Evolutionary conservation across 2,113 vertebrate genomes (phyloP).

Genomic region (Nothoprocta pentlandii): DNA sequence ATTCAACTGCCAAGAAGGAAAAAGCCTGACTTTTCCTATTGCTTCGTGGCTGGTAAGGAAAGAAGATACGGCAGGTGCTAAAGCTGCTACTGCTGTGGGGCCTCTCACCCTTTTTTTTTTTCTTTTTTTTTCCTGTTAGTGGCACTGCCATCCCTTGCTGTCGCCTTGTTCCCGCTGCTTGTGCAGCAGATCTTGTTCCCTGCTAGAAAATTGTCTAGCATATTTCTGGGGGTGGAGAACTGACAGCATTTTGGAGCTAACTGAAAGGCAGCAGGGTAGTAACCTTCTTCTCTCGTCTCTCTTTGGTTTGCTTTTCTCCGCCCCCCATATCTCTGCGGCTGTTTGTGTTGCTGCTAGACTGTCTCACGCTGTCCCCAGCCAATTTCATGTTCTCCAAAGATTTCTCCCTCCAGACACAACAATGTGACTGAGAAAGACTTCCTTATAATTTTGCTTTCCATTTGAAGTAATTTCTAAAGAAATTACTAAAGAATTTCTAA

Average conservation of each 20-base stretch:
- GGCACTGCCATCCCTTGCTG: not conserved
- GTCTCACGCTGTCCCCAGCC: not conserved
- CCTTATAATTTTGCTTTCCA: not conserved
- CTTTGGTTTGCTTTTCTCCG: not conserved
- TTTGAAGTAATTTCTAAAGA: not conserved
- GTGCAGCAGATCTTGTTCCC: not conserved
- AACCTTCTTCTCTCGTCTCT: not conserved
- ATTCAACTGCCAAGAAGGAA: not conserved
- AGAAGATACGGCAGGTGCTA: not conserved
- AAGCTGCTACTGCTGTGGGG: not conserved
- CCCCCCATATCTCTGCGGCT: not conserved
- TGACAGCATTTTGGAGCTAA: slow-evolving; percentile 25
- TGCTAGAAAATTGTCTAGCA: not conserved
- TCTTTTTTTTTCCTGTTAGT: not conserved
- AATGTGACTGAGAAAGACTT: not conserved
- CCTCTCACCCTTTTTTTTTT: not conserved
- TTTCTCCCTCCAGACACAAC: not conserved
- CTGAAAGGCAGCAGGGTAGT: not conserved
- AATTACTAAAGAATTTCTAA: not conserved
- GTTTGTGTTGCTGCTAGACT: not conserved
- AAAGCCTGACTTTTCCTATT: not conserved
- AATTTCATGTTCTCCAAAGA: not conserved
- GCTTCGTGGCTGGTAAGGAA: not conserved
- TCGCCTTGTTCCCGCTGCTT: not conserved
- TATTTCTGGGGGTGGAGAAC: not conserved